Percentiles rank a stretch among this genome's conserved stretches.
Evolutionary conservation across 2,113 vertebrate genomes (phyloP).

Genomic region (Tragelaphus scriptus): DNA sequence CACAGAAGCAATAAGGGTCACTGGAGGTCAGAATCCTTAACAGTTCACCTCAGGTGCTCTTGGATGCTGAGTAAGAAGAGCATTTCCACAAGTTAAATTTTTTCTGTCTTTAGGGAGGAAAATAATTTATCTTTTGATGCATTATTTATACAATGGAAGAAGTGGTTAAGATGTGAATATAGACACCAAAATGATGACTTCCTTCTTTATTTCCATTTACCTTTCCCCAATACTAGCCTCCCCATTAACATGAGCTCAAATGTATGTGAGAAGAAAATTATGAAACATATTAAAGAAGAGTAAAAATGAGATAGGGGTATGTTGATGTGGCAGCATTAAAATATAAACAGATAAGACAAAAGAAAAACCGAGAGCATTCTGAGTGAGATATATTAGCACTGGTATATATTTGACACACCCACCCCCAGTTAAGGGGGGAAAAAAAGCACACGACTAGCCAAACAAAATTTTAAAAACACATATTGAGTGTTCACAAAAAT

Average conservation of each 20-base stretch:
- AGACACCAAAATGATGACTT: neutral
- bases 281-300: neutral
- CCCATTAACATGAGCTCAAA: neutral
- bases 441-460: neutral
- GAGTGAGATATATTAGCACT: neutral
- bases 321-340: neutral
- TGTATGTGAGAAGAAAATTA: neutral
- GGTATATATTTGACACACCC: neutral
- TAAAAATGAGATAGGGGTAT: neutral
- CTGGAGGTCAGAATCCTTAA: neutral
- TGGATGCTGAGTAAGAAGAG: neutral
- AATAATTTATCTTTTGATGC: neutral
- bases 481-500: neutral
- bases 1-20: neutral
- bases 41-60: neutral
- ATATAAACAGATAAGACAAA: neutral
- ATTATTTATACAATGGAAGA: neutral
- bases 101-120: neutral
- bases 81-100: neutral
- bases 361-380: neutral
- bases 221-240: neutral
- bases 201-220: neutral
- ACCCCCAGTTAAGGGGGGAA: neutral
- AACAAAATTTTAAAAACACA: neutral
- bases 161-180: neutral